Evolutionary conservation across 2,797 vertebrate species (phyloP).

Genomic region (Helicolenus hilgendorfi): DNA sequence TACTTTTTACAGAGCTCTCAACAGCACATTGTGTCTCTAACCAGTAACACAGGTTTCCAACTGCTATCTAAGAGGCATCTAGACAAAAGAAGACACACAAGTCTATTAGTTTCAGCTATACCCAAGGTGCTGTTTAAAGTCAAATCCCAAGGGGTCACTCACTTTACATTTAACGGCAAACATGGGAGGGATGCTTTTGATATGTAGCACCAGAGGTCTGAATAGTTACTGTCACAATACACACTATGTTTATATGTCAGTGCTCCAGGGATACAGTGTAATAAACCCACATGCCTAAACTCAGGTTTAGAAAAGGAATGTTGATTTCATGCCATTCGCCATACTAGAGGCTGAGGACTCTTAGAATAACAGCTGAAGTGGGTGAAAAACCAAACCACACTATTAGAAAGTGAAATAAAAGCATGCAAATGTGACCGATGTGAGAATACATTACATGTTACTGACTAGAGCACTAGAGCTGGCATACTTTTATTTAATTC

Average conservation of each 20-base stretch:
- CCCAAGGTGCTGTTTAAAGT: background rate
- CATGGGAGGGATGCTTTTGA: background rate
- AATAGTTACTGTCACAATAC: background rate
- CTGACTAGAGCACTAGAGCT: background rate
- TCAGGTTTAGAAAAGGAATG: conserved; percentile 7
- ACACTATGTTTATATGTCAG: background rate
- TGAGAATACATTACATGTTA: background rate
- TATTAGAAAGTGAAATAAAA: conserved; percentile 30
- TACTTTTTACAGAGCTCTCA: background rate
- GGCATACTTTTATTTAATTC: background rate
- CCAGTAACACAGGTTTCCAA: conserved; percentile 58
- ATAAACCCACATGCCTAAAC: background rate
- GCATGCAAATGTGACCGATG: background rate
- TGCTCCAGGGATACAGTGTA: background rate
- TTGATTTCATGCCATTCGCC: background rate
- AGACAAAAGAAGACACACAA: background rate
- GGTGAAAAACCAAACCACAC: background rate
- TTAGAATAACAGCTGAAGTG: background rate
- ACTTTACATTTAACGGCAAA: conserved; percentile 11
- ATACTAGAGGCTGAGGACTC: background rate
- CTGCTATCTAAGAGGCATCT: conserved; percentile 23
- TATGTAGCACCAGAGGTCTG: background rate
- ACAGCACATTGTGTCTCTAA: conserved; percentile 19
- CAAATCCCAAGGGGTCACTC: conserved; percentile 8
- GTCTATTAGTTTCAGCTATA: conserved; percentile 7